Percentiles rank a stretch among this genome's conserved stretches.
Evolutionary conservation across 2,888 invertebrate genomes (phyloP).

Genomic region (Eristalis intricaria): DNA sequence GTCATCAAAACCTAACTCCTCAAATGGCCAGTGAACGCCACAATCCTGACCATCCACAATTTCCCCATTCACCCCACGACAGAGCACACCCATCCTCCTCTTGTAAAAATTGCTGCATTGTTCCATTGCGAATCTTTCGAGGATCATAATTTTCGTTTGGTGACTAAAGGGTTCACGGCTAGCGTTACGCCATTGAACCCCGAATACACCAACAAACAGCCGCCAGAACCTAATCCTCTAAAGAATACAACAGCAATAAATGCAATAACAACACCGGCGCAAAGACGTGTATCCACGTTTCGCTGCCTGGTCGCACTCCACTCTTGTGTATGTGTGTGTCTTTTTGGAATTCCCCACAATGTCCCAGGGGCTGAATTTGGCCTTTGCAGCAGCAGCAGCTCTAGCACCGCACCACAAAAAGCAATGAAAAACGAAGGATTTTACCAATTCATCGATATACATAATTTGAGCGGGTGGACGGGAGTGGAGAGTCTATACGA

Average conservation of each 20-base stretch:
- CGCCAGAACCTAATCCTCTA: constrained; percentile 1
- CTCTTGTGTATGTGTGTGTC: no score
- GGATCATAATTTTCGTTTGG: constrained; percentile 44
- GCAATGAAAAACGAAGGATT: constrained; percentile 5
- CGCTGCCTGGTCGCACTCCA: constrained; percentile 7
- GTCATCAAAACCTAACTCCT: background rate
- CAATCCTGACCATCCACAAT: background rate
- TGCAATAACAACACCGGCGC: constrained; percentile 49
- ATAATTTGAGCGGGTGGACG: constrained; percentile 46
- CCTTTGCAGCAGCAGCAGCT: constrained; percentile 25
- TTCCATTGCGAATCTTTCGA: constrained; percentile 42
- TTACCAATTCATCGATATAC: constrained; percentile 56
- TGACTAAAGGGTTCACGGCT: constrained; percentile 52
- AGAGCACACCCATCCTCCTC: background rate
- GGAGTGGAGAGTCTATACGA: constrained; percentile 20
- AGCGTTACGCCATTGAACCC: constrained; percentile 39
- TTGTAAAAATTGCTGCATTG: constrained; percentile 28
- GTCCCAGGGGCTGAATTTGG: constrained; percentile 52
- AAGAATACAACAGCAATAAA: constrained; percentile 43
- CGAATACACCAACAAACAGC: background rate
- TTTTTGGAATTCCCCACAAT: constrained; percentile 49
- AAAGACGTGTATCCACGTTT: constrained; percentile 45
- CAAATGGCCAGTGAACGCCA: background rate
- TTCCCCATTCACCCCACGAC: background rate
- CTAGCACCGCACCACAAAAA: constrained; percentile 3